These are phyloP conservation scores for Acanthopleura granulata DNA, from an alignment of 2,888 invertebrate species.

Conservation along the genomic window DNA sequence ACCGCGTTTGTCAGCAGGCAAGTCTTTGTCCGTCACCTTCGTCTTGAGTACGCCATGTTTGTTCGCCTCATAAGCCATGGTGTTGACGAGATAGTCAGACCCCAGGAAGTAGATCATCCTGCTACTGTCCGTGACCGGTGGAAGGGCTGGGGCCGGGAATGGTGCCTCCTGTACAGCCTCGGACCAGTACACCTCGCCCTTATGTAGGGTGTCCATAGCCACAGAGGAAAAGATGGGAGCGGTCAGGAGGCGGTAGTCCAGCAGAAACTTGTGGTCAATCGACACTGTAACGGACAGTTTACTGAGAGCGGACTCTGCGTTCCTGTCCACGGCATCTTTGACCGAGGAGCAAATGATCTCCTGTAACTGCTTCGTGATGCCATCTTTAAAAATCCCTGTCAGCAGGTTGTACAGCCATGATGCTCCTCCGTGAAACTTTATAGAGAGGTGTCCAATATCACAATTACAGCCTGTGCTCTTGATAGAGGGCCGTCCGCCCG, in stretches of 20 bases:
- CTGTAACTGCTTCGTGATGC: slow-evolving; percentile 16
- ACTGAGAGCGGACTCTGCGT: slow-evolving; percentile 8
- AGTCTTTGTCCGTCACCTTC: background rate
- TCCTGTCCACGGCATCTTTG: background rate
- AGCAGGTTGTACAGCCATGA: slow-evolving; percentile 28
- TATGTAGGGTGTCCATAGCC: slow-evolving; percentile 17
- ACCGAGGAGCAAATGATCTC: slow-evolving; percentile 19
- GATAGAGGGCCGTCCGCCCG: slow-evolving; percentile 21
- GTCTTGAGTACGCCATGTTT: slow-evolving; percentile 12
- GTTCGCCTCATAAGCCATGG: slow-evolving; percentile 1
- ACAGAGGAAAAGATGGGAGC: slow-evolving; percentile 19
- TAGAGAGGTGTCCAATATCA: slow-evolving; percentile 13
- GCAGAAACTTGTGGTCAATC: slow-evolving; percentile 3
- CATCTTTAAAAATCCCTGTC: slow-evolving; percentile 3
- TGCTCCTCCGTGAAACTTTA: slow-evolving; percentile 27
- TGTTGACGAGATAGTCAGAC: slow-evolving; percentile 22
- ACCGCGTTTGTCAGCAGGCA: slow-evolving; percentile 13
- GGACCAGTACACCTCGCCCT: slow-evolving; percentile 22
- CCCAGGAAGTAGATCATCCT: slow-evolving; percentile 20
- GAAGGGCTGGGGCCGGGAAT: slow-evolving; percentile 1
- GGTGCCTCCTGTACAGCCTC: slow-evolving; percentile 2
- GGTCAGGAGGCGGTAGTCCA: slow-evolving; percentile 23
- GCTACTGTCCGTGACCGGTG: background rate
- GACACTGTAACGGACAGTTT: background rate
- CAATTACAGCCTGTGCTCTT: slow-evolving; percentile 17